These are phyloP conservation scores for Brienomyrus brachyistius DNA, from an alignment of 2,113 vertebrate genomes.

Conservation along the genomic window DNA sequence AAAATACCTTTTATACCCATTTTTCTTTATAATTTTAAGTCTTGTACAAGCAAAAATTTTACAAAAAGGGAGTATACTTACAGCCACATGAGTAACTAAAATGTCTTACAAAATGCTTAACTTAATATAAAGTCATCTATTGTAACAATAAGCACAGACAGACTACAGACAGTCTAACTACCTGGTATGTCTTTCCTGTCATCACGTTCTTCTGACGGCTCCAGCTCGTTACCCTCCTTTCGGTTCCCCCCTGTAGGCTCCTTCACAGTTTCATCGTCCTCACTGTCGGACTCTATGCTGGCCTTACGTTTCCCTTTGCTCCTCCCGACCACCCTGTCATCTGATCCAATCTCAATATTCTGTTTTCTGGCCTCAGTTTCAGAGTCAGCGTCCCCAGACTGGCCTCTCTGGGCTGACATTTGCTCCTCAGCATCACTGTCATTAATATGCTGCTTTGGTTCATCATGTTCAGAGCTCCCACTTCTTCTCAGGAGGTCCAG, in stretches of 20 bases:
- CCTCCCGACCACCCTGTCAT: conserved; percentile 52
- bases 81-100: neutral
- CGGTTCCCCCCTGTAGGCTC: conserved; percentile 45
- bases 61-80: neutral
- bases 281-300: conserved; percentile 37
- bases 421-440: conserved; percentile 53
- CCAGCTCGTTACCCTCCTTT: conserved; percentile 55
- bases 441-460: conserved; percentile 40
- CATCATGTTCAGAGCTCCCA: conserved; percentile 48
- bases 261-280: conserved; percentile 40
- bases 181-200: conserved; percentile 72
- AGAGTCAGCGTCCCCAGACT: conserved; percentile 63
- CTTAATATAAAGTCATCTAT: neutral
- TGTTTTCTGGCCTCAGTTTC: conserved; percentile 49
- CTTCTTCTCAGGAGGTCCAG: conserved; percentile 49
- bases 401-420: conserved; percentile 8
- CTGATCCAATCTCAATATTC: conserved; percentile 62
- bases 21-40: neutral
- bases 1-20: neutral
- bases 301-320: conserved; percentile 37
- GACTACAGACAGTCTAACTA: conserved; percentile 26
- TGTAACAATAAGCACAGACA: neutral
- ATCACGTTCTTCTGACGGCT: conserved; percentile 59
- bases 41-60: neutral
- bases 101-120: neutral